Evolutionary conservation across 2,888 invertebrate species (phyloP).

Genomic region (Heliconius hortense): DNA sequence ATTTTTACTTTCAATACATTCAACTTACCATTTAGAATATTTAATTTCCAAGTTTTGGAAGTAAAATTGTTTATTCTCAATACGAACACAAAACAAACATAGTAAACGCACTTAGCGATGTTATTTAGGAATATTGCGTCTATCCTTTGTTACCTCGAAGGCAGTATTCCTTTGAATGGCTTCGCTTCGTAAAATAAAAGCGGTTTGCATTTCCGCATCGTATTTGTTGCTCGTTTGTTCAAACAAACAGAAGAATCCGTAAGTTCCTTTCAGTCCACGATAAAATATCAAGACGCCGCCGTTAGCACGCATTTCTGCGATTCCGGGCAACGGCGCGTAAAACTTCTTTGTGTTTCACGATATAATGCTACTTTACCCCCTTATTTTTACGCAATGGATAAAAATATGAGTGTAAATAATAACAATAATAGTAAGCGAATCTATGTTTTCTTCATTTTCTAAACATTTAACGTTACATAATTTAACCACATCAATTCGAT

Average conservation of each 20-base stretch:
- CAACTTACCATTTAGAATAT: not conserved
- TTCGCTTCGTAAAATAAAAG: conserved; percentile 65
- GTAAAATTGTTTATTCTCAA: conserved; percentile 11
- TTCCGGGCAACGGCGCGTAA: conserved; percentile 68
- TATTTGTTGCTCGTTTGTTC: conserved; percentile 70
- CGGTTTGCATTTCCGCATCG: conserved; percentile 70
- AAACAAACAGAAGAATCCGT: conserved; percentile 68
- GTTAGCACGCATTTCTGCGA: conserved; percentile 68
- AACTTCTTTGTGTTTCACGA: conserved; percentile 64
- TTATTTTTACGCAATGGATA: conserved; percentile 22
- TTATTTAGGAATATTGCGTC: conserved; percentile 35
- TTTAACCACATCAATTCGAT: not conserved
- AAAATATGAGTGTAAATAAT: not conserved
- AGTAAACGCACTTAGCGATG: conserved; percentile 24
- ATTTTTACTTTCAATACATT: too few relatives aligned
- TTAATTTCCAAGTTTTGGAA: not conserved
- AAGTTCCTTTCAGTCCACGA: conserved; percentile 66
- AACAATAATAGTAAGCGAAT: not conserved
- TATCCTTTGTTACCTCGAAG: conserved; percentile 58
- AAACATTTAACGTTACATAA: not conserved
- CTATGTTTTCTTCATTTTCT: not conserved
- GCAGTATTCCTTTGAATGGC: conserved; percentile 70
- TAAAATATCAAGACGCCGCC: conserved; percentile 72
- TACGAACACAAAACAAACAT: conserved; percentile 24
- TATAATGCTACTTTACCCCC: conserved; percentile 46